These are phyloP conservation scores for Callipepla californica DNA, from an alignment of 2,113 vertebrate genomes.

Conservation along the genomic window DNA sequence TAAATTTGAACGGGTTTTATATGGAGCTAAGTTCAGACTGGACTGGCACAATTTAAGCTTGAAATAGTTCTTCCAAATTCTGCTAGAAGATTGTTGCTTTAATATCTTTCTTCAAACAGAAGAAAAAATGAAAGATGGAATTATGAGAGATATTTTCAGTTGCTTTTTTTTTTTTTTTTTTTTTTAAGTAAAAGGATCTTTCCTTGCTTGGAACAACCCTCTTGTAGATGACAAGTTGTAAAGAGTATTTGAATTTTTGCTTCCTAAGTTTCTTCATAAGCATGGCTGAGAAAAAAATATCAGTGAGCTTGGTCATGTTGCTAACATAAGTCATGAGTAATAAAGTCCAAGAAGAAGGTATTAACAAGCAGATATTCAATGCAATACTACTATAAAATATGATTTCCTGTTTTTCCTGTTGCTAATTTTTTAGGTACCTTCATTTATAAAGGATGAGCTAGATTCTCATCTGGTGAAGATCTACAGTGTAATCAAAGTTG, in stretches of 20 bases:
- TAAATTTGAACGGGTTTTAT: not conserved
- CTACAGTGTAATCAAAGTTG: not conserved
- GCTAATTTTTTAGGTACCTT: not conserved
- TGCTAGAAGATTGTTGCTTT: not conserved
- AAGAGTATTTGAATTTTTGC: not conserved
- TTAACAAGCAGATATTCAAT: not conserved
- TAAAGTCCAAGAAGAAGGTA: not conserved
- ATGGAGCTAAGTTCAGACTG: not conserved
- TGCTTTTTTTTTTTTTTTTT: not conserved
- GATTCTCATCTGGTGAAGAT: not conserved
- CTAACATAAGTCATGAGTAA: not conserved
- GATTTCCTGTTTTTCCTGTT: not conserved
- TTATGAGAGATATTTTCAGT: not conserved
- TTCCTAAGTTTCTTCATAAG: no score
- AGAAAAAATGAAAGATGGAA: not conserved
- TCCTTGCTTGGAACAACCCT: not conserved
- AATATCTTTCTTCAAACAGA: not conserved
- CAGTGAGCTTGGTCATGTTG: not conserved
- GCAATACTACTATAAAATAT: slow-evolving; percentile 23
- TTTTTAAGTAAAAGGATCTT: not conserved
- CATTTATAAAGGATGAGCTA: slow-evolving; percentile 22
- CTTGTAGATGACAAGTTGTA: not conserved
- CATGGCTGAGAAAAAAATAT: not conserved
- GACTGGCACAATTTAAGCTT: not conserved
- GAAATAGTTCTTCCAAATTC: not conserved